Base-by-base conservation (phyloP, 64 coral and sea anemone genomes). In the Catalaphyllia jardinei region DNA sequence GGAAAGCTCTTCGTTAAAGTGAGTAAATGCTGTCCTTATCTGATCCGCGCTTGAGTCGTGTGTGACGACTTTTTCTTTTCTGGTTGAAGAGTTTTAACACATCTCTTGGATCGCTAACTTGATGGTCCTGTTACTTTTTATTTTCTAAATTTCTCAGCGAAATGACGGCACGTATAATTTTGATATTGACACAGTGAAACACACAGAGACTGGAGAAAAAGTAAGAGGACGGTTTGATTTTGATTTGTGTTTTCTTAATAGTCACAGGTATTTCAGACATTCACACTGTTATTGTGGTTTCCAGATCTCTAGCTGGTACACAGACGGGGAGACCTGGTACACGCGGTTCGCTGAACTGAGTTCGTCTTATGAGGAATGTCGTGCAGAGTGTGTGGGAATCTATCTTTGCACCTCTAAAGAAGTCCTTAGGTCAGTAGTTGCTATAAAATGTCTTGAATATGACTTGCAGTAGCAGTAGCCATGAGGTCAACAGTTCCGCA, bases 371-470 rank as follows among this genome's bases (percentile, higher is more conserved):
- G 97, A 99, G 35, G 97, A 99, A 73, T 99, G 97, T 15, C 90
- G 97, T 30, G 97, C 97, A 42, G 97, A 99, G 60, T 99, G 97
- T 86, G 97, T 99, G 29, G 97, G 97, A 17, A 90, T 99, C 13
- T 99, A 88, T 74, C 84, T 99, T 27, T 99, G 97, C 74, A 77
- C 95, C 51, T 87, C 95, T 50, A 93, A 86, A 72, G 71, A 93
- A 4, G 86, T 93, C 4, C 62, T 99, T 10, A 99, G 89, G 97
- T 99, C 82, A 72, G 75, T 50, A 86, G 0, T 20, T 42, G 15
- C 14, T 10, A 57, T 57, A 57, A 57, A 57, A 12, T 46, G 42
- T 5, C 42, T 8, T 46, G 5, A 46, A 46, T 46, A 46, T 46
- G 42, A 46, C 42, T 46, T 46, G 33, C 42, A 46, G 42, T n/a